phyloP scores from a whole-genome alignment of 2,888 invertebrate genomes.

The Allophyes oxyacanthae region DNA sequence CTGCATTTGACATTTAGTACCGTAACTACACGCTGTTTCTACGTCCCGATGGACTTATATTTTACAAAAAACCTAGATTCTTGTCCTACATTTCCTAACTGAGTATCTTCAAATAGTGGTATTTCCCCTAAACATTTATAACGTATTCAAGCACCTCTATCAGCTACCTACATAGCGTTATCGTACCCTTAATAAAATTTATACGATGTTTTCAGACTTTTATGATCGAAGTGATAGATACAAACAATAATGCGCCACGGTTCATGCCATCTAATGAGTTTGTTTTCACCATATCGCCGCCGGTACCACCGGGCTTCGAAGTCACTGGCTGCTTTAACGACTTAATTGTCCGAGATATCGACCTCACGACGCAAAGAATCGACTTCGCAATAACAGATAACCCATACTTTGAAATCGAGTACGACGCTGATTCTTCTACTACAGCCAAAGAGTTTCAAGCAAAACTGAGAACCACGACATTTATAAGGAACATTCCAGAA shows the following conservation, averaged over 20 bases:
- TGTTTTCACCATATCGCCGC: constrained; percentile 81
- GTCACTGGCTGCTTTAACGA: constrained; percentile 80
- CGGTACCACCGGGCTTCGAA: constrained; percentile 79
- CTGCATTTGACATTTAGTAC: constrained; percentile 4
- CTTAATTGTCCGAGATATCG: constrained; percentile 84
- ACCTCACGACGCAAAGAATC: constrained; percentile 84
- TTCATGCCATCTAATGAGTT: constrained; percentile 71
- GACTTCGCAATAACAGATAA: constrained; percentile 76
- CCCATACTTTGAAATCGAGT: constrained; percentile 75
- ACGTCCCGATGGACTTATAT: constrained; percentile 13
- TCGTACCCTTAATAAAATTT: constrained; percentile 12
- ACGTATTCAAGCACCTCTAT: constrained; percentile 5
- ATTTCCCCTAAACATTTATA: constrained; percentile 7
- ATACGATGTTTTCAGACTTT: constrained; percentile 75
- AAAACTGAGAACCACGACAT: constrained; percentile 69
- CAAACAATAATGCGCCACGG: constrained; percentile 84
- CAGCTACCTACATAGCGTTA: constrained; percentile 23
- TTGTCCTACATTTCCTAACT: not conserved
- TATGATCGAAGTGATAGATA: constrained; percentile 76
- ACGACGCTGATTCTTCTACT: constrained; percentile 60
- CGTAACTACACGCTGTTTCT: constrained; percentile 11
- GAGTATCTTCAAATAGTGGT: not conserved
- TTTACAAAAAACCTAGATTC: constrained; percentile 5
- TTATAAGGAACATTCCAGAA: constrained; percentile 76
- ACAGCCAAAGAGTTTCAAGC: constrained; percentile 76